Evolutionary conservation across 2,113 vertebrate genomes (phyloP), one percentile per base, ranked within the genome.

Genomic region (Osmerus eperlanus): DNA sequence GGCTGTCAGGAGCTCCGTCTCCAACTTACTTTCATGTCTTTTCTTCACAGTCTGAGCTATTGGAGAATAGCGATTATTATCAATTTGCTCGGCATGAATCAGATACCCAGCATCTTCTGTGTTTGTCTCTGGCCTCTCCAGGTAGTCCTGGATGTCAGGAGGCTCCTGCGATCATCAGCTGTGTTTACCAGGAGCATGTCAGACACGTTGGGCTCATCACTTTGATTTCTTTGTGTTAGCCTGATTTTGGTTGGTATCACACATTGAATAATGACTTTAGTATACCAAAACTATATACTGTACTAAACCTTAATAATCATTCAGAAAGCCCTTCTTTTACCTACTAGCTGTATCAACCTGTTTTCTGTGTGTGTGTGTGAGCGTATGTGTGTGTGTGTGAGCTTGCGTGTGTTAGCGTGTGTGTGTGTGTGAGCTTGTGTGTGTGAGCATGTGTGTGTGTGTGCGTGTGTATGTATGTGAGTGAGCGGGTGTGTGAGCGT

Each of bases 1-100:
- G 86, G 85, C 91, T 93, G 92, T 94, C 92, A 93, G 90, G 91
- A 87, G 92, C 90, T 89, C 90, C 89, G 86, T 90, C 92, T 89
- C 82, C 85, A 90, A 92, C 89, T 91, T 89, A 90, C 89, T 92
- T 92, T 90, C 77, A 90, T 91, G 89, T 90, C 89, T 91, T 80
- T 83, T 86, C 89, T 86, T 83, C 79, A 82, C 85, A 88, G 81
- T 89, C 85, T 84, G 87, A 85, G 83, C 84, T 83, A 84, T 88
- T 90, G 87, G 73, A 78, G 83, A 70, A 74, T 82, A 84, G 89
- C 87, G 84, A 90, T 86, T 83, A 85, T 86, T 85, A 91, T 92
- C 86, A 87, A 78, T 87, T 87, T 85, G 78, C 85, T 78, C 78
- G 70, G 81, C 73, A 84, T 86, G 81, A 88, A 90, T 92, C 86